Conservation (phyloP, 2,113 vertebrate genomes). For the Pseudonaja textilis region DNA sequence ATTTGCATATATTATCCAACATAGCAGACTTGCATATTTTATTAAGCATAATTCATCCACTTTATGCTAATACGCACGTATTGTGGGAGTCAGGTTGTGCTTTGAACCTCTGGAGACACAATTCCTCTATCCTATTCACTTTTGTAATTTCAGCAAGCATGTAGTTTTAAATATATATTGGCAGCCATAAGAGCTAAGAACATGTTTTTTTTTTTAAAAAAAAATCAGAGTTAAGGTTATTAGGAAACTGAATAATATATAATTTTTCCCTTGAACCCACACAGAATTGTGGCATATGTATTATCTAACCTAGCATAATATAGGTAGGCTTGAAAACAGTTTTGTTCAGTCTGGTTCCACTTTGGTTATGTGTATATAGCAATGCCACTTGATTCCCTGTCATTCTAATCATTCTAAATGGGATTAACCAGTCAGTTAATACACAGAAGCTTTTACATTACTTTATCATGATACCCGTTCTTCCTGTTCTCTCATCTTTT, state of each 20-base stretch:
- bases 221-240: not conserved
- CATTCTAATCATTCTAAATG: not conserved
- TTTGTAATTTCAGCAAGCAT: not conserved
- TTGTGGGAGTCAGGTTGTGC: not conserved
- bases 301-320: not conserved
- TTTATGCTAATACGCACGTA: not conserved
- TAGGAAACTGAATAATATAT: not conserved
- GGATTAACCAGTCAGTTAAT: slow-evolving; percentile 31
- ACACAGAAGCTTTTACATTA: not conserved
- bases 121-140: not conserved
- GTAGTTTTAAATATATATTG: not conserved
- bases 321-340: not conserved
- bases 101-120: not conserved
- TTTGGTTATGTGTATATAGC: not conserved
- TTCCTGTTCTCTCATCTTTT: not conserved
- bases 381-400: not conserved
- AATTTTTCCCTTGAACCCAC: too few relatives aligned
- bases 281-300: not conserved
- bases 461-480: not conserved
- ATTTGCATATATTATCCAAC: not conserved
- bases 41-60: slow-evolving; percentile 2
- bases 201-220: not conserved
- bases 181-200: not conserved
- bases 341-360: not conserved
- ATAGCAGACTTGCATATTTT: not conserved